Base-by-base conservation (phyloP, 2,113 vertebrate genomes). In the Colaptes auratus region DNA sequence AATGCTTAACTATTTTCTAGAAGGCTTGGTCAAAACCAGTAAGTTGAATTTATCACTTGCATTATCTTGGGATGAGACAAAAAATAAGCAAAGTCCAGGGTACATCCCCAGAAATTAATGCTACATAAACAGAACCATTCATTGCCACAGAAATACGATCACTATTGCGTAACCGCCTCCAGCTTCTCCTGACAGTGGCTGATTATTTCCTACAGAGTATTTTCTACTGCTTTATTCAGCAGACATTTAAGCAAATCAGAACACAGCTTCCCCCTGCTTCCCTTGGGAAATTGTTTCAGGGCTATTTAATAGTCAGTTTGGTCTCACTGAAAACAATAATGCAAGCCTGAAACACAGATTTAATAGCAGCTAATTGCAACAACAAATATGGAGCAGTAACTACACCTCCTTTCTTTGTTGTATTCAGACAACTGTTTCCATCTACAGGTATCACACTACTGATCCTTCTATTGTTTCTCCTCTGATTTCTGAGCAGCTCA, bases 181-280 rank as follows among this genome's bases (percentile, higher is more conserved):
- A 91, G 1, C n/a, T 59, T 88, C 80, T 88, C 76, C 76, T 84
- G 76, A 88, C 88, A 91, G 65, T 52, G 73, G 39, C 23, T 66
- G n/a, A 84, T 86, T 95, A 75, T 83, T 94, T 90, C 90, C 80
- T 88, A 75, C 82, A 42, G 87, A 91, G 61, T 83, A 88, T 95
- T 96, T 97, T 94, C 82, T 79, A 94, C 44, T 91, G 65, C 90
- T 92, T 88, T 93, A 71, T 42, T 94, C 94, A 93, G 90, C 56
- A 72, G 77, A 93, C 73, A 75, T 89, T 85, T 87, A 92, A 93
- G 81, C n/a, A 56, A 90, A 89, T 86, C 86, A 77, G 61, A 64
- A 81, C 86, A 88, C 25, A 94, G 67, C 60, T 93, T 82, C 63
- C 82, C 50, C 24, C 12, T 27, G 11, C 23, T 50, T 94, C 69